These are phyloP conservation scores for Macrotus californicus DNA, from an alignment of 2,113 vertebrate species.

Conservation along the genomic window DNA sequence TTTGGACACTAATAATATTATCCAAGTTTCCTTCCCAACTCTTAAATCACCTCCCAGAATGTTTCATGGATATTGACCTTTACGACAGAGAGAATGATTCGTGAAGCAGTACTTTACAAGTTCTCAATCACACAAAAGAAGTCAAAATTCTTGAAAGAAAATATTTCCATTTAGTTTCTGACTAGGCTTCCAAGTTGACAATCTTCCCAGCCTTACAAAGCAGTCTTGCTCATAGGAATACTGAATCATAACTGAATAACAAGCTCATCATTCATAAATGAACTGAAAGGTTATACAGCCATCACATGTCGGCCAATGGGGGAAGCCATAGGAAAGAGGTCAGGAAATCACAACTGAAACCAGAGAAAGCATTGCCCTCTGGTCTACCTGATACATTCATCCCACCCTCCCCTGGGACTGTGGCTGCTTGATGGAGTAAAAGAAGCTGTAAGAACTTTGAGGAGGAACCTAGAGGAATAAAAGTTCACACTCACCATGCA, in stretches of 20 bases:
- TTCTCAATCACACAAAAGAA: neutral
- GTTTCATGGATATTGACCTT: neutral
- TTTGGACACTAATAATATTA: neutral
- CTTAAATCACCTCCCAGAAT: neutral
- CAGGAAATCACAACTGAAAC: neutral
- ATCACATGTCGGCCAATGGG: neutral
- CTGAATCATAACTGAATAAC: neutral
- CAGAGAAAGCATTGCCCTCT: neutral
- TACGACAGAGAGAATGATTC: neutral
- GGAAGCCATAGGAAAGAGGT: neutral
- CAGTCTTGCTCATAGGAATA: neutral
- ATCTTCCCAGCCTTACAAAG: neutral
- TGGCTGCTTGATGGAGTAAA: neutral
- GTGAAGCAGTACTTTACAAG: neutral
- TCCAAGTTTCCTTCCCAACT: neutral
- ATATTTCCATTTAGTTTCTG: neutral
- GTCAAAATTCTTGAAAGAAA: neutral
- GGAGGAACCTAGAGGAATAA: neutral
- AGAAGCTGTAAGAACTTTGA: neutral
- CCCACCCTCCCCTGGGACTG: neutral
- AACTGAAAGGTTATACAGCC: neutral
- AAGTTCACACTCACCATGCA: neutral
- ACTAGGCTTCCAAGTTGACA: neutral
- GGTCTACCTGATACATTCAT: neutral
- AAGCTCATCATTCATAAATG: neutral